Percentiles rank a stretch among this genome's conserved stretches.
These are phyloP conservation scores for Paragorgia papillata DNA, from an alignment of 92 coral and sea anemone species.

Conservation along the genomic window DNA sequence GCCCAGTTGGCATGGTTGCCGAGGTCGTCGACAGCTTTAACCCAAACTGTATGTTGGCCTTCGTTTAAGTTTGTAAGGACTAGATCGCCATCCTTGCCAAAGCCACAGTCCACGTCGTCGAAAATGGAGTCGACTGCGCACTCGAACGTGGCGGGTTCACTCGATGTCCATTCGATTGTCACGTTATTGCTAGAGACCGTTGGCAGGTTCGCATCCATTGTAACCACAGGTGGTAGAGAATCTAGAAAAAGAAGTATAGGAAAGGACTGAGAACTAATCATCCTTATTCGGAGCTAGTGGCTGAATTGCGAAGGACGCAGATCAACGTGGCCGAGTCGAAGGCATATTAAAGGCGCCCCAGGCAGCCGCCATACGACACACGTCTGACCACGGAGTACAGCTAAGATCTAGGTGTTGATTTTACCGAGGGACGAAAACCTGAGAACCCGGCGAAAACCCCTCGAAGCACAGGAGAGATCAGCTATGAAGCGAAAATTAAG, in stretches of 20 bases:
- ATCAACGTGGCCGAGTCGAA: too few species aligned
- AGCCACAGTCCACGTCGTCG: slow-evolving; percentile 49
- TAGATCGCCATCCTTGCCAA: slow-evolving; percentile 51
- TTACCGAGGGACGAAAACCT: too few species aligned
- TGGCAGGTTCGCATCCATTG: slow-evolving; percentile 56
- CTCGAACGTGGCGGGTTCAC: slow-evolving; percentile 63
- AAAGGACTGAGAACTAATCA: neutral
- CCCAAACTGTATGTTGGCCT: slow-evolving; percentile 70
- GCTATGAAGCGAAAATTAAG: too few species aligned
- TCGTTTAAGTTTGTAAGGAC: slow-evolving; percentile 61
- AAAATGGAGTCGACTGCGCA: slow-evolving; percentile 73
- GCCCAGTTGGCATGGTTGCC: slow-evolving; percentile 80
- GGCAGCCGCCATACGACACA: too few species aligned
- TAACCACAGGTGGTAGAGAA: slow-evolving; percentile 68
- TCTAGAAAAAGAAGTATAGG: slow-evolving; percentile 26
- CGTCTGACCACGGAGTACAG: too few species aligned
- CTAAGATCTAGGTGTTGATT: too few species aligned
- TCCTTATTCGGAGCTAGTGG: too few species aligned
- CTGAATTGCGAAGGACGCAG: too few species aligned
- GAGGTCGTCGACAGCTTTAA: slow-evolving; percentile 71
- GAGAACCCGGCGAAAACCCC: too few species aligned
- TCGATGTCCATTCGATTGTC: slow-evolving; percentile 67
- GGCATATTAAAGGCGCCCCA: too few species aligned
- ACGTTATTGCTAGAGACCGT: slow-evolving; percentile 47
- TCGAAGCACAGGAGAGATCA: too few species aligned